Base-by-base conservation (phyloP, 2,888 invertebrate genomes). In the Nomada hirtipes region DNA sequence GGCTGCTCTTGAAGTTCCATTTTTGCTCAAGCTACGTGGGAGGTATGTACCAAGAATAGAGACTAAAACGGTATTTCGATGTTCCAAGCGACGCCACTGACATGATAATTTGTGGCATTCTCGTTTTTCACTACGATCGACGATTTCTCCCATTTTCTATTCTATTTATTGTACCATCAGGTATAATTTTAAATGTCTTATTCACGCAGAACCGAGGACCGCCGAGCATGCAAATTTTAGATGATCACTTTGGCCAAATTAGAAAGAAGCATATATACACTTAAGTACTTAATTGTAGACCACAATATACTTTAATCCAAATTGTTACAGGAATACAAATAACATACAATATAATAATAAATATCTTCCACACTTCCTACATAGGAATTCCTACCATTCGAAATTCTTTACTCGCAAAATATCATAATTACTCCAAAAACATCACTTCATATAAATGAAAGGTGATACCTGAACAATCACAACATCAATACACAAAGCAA, bases 41-140 rank as follows among this genome's bases (percentile, higher is more conserved):
- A 83, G 83, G 82, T 59, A 65, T 68, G 29, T 23, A 75, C 82
- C 82, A 50, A 75, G 79, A 83, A 83, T 79, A 83, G 82, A 78
- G 69, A 82, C 75, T 73, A 57, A 63, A 76, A 79, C 68, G 79
- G 47, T 82, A 23, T 79, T 79, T 61, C 61, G 26, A 82, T 75
- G 67, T 53, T 69, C 53, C 71, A n/a, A 63, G 29, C 65, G 52
- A 74, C 74, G 60, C 60, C 52, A 57, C 57, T n/a, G 57, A 55
- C 50, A 26, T 61, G 69, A 74, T 67, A 47, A 82, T 68, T 68
- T 63, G 15, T 74, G 61, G 18, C 72, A 53, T 64, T 63, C 29
- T 11, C 57, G 55, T 61, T 78, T 44, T 44, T 61, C 42, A 3
- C 44, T n/a, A 9, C 65, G 59, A 63, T 53, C 53, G 29, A 64